phyloP scores from a whole-genome alignment of 1,140 invertebrate genomes.

The Bicyclus anynana region DNA sequence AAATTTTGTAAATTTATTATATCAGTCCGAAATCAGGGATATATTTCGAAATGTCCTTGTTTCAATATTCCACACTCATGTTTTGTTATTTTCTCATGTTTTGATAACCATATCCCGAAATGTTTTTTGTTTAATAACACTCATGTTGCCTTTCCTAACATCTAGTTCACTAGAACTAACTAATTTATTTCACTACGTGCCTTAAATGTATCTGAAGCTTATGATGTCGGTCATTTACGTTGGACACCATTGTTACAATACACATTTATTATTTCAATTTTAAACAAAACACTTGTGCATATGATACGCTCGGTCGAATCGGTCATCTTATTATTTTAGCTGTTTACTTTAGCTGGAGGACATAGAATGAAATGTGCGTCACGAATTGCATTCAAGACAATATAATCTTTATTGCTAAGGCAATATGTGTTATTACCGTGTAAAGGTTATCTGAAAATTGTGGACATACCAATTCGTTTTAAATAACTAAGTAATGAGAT shows the following conservation, averaged over 20 bases:
- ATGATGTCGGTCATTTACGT: background rate
- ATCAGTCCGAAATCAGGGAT: no score
- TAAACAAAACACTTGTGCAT: constrained; percentile 47
- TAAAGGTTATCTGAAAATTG: background rate
- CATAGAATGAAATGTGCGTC: constrained; percentile 25
- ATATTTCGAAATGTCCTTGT: no score
- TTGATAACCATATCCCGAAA: no score
- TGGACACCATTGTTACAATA: background rate
- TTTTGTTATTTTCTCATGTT: no score
- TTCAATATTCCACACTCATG: no score
- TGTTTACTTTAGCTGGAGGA: constrained; percentile 25
- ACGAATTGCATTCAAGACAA: constrained; percentile 1
- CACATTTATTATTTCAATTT: background rate
- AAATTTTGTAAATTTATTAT: no score
- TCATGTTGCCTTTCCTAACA: no score
- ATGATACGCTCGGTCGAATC: constrained; percentile 43
- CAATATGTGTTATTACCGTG: background rate
- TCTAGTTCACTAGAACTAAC: no score
- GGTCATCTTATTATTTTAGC: constrained; percentile 42
- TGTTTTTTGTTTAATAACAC: no score
- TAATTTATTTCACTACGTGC: no score
- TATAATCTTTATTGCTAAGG: background rate
- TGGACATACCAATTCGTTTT: background rate
- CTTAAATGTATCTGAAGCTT: background rate
- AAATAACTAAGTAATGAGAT: background rate